Base-by-base conservation (phyloP, 2,113 vertebrate species). In the Diadophis punctatus region DNA sequence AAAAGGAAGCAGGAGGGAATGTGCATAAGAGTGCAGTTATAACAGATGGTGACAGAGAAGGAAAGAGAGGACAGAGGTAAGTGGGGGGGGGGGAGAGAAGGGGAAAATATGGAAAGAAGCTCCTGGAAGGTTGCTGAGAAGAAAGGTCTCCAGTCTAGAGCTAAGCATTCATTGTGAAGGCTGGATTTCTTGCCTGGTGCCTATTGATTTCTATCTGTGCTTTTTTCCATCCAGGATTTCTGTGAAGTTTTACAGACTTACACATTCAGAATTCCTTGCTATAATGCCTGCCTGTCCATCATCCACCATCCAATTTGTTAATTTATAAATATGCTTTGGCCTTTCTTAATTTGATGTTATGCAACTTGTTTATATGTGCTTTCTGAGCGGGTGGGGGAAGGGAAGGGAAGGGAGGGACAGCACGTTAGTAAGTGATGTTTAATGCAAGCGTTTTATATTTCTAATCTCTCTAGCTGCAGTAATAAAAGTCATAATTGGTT, bases 341-440 rank as follows among this genome's bases (percentile, higher is more conserved):
- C 55, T 90, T 86, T 86, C 85, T 63, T 86, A 86, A 93, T 93
- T 93, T 86, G 92, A 84, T 90, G 92, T 93, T 93, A 90, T 60
- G 48, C 52, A 93, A 93, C 80, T 52, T 63, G 92, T 93, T 90
- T 93, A 86, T 93, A 56, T 30, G 51, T 93, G 23, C 49, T 39
- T 80, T 9, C 48, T 4, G 34, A 63, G 8, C 7, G 14, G 6
- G 46, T 46, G 46, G 23, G 9, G 2, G 3, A 48, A 3, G 0
- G 48, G 4, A 7, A 6, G 55, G 46, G 16, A 3, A 30, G 34
- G n/a, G 34, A 39, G 18, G 16, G 34, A 8, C 6, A 74, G 22
- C n/a, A 43, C 18, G n/a, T 92, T 49, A 39, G 22, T n/a, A 86
- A 52, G 22, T 12, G 80, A 90, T 34, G 12, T 9, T 84, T 89